Percentiles rank a stretch among this genome's conserved stretches.
Conservation (phyloP, 2,113 vertebrate species). For the Hepsetus odoe region DNA sequence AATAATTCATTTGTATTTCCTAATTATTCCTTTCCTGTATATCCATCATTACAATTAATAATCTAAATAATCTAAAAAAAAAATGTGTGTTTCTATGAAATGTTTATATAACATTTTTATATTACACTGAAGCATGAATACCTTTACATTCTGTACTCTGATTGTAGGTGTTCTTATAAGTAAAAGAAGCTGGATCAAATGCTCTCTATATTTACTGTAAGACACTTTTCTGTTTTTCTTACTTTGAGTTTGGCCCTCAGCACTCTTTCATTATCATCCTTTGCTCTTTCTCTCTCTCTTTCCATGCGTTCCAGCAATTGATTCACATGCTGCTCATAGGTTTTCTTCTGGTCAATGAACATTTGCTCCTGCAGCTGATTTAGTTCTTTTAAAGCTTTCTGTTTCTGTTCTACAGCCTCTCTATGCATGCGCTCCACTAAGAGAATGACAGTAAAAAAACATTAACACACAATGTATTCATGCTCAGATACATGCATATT, state of each 20-base stretch:
- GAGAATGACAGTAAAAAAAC: not conserved
- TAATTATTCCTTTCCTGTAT: too few relatives aligned
- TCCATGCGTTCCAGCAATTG: conserved; percentile 31
- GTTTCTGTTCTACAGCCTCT: conserved; percentile 21
- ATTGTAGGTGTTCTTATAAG: too few relatives aligned
- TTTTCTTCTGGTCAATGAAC: conserved; percentile 30
- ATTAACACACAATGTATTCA: not conserved
- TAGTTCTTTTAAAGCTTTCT: conserved; percentile 33
- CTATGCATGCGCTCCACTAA: conserved; percentile 39
- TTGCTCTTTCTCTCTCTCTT: conserved; percentile 27
- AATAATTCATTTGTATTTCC: too few relatives aligned
- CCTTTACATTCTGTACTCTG: too few relatives aligned
- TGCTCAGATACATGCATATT: not conserved
- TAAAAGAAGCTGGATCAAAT: too few relatives aligned
- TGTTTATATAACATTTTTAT: too few relatives aligned
- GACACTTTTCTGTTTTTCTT: too few relatives aligned
- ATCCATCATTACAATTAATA: too few relatives aligned
- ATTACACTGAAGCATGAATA: too few relatives aligned
- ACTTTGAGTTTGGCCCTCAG: conserved; percentile 50
- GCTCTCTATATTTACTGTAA: too few relatives aligned
- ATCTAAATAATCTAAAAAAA: too few relatives aligned
- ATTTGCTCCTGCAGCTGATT: conserved; percentile 1
- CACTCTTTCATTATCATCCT: conserved; percentile 37
- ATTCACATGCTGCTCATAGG: conserved; percentile 23
- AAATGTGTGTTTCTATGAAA: too few relatives aligned